Percentiles rank a stretch among this genome's conserved stretches.
phyloP scores from a whole-genome alignment of 2,113 vertebrate genomes.

The Chaetura pelagica region DNA sequence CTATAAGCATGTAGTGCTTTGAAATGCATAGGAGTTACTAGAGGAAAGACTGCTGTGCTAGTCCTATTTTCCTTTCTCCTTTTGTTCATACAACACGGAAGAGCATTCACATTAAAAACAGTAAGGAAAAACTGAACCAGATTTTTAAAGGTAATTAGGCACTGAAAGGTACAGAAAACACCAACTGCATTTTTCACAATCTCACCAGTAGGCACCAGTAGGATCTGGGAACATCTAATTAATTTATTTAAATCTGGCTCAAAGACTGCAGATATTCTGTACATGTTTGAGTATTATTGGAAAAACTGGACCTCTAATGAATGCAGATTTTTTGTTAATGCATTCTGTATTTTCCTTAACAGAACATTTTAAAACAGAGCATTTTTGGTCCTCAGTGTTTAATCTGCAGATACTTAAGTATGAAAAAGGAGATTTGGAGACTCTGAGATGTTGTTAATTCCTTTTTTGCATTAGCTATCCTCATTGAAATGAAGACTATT shows the following conservation, averaged over 20 bases:
- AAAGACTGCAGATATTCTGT: not conserved
- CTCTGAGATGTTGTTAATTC: not conserved
- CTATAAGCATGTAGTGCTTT: not conserved
- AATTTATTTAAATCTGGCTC: not conserved
- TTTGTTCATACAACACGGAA: not conserved
- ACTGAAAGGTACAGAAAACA: not conserved
- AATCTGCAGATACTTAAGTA: not conserved
- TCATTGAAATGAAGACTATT: not conserved
- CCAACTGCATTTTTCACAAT: not conserved
- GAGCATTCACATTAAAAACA: not conserved
- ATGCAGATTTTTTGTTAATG: not conserved
- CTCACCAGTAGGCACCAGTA: not conserved
- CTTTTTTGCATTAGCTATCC: not conserved
- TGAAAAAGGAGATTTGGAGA: not conserved
- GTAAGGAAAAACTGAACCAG: not conserved
- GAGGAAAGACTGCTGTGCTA: not conserved
- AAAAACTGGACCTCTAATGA: not conserved
- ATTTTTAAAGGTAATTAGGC: not conserved
- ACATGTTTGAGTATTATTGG: not conserved
- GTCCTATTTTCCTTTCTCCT: not conserved
- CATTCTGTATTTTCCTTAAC: not conserved
- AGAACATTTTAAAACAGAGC: not conserved
- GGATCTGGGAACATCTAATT: not conserved
- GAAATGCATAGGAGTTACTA: not conserved
- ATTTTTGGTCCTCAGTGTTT: not conserved